A percentile compares a stretch with the other conserved stretches of the same genome.
phyloP scores from a whole-genome alignment of 2,888 invertebrate genomes.

The Amphipoea lucens region DNA sequence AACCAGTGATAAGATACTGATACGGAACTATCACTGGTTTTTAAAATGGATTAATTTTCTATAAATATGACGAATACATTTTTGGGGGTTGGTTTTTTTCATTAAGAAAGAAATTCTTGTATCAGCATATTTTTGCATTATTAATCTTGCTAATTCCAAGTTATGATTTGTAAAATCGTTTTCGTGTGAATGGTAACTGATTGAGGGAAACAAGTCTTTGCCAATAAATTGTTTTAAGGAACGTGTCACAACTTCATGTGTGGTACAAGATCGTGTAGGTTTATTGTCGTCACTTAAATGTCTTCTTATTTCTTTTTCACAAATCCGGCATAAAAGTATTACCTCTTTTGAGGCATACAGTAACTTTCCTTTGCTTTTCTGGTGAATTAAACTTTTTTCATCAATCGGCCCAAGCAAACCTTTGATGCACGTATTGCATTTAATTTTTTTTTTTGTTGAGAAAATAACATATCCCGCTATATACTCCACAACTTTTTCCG shows the following conservation, averaged over 20 bases:
- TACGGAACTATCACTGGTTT: no score
- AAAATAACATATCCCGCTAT: neutral
- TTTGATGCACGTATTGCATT: neutral
- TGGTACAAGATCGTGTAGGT: constrained; percentile 12
- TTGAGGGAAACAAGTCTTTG: neutral
- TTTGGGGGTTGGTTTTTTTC: neutral
- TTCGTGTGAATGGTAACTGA: constrained; percentile 7
- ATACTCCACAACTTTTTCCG: no score
- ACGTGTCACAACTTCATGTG: neutral
- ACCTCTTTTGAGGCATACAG: constrained; percentile 1
- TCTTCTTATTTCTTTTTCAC: constrained; percentile 13
- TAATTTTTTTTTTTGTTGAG: neutral
- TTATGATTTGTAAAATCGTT: constrained; percentile 17
- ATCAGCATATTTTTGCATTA: neutral
- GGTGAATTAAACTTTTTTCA: constrained; percentile 1
- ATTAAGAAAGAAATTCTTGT: constrained; percentile 4
- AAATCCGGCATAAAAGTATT: neutral
- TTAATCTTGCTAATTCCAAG: neutral
- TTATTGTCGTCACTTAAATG: neutral
- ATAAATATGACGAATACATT: constrained; percentile 7
- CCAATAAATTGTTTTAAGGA: neutral
- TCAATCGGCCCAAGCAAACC: constrained; percentile 2
- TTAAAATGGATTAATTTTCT: no score
- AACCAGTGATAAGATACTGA: no score
- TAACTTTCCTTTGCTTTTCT: constrained; percentile 6